Evolutionary conservation across 1,140 invertebrate genomes (phyloP).

Genomic region (Drosophila chauvacae): DNA sequence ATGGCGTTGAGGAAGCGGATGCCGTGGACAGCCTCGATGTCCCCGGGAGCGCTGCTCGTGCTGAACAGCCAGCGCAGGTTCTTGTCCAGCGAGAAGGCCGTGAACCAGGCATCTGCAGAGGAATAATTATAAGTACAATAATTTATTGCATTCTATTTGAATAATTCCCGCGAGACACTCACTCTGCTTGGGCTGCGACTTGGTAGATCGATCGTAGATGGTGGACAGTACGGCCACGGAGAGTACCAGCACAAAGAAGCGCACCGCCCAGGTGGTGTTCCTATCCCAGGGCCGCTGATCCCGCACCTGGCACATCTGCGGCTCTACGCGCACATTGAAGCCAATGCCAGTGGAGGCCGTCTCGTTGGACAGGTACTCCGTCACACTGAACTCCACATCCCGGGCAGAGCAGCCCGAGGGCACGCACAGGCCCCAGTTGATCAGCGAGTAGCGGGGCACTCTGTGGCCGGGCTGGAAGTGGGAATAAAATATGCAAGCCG

Average conservation of each 20-base stretch:
- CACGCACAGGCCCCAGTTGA: conserved; percentile 88
- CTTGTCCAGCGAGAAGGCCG: conserved; percentile 87
- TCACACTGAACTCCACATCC: conserved; percentile 87
- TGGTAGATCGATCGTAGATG: conserved; percentile 77
- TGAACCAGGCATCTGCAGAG: conserved; percentile 84
- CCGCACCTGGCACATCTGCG: conserved; percentile 87
- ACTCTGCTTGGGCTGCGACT: conserved; percentile 72
- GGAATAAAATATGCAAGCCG: background rate
- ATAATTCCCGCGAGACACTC: conserved; percentile 5
- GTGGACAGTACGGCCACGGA: conserved; percentile 76
- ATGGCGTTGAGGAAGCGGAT: conserved; percentile 87
- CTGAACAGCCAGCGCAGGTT: conserved; percentile 87
- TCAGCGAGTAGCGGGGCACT: conserved; percentile 87
- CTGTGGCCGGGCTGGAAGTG: conserved; percentile 87
- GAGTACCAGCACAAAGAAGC: conserved; percentile 81
- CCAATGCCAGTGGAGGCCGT: conserved; percentile 85
- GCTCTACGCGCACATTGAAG: conserved; percentile 86
- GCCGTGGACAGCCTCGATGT: conserved; percentile 87
- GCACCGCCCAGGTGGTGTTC: conserved; percentile 85
- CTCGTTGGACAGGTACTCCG: conserved; percentile 84
- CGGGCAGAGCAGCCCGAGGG: conserved; percentile 86
- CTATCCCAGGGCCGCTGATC: conserved; percentile 74
- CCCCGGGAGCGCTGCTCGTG: conserved; percentile 85
- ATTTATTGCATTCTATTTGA: background rate
- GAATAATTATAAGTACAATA: background rate